Percentiles rank a stretch among this genome's conserved stretches.
Evolutionary conservation across 2,113 vertebrate species (phyloP).

Genomic region (Heterochromis multidens): DNA sequence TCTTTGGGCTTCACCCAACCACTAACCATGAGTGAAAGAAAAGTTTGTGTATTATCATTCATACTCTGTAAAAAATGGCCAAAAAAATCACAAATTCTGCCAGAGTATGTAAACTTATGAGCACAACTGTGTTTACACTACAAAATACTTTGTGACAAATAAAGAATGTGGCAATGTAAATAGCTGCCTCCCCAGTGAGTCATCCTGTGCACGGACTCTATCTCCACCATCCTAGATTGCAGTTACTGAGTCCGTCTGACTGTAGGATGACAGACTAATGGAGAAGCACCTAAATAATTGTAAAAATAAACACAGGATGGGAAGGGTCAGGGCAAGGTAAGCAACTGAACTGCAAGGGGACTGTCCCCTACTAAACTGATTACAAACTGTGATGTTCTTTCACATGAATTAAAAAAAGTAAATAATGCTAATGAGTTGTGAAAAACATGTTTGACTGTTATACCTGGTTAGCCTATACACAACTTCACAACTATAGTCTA

Average conservation of each 20-base stretch:
- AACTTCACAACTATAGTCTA: too few relatives aligned
- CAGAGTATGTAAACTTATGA: too few relatives aligned
- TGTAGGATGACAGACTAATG: background rate
- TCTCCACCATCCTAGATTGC: background rate
- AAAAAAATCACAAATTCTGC: too few relatives aligned
- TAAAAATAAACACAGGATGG: too few relatives aligned
- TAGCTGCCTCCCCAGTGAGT: background rate
- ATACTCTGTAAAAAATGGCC: too few relatives aligned
- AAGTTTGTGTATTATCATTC: too few relatives aligned
- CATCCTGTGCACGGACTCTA: background rate
- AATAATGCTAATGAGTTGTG: background rate
- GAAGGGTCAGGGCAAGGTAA: background rate
- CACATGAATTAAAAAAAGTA: background rate
- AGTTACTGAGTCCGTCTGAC: background rate
- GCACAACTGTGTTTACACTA: too few relatives aligned
- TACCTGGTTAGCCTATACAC: too few relatives aligned
- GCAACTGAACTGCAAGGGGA: background rate
- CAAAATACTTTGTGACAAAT: background rate
- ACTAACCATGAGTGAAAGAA: too few relatives aligned
- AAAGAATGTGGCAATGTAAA: background rate
- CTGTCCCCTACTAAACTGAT: background rate
- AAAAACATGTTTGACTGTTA: background rate
- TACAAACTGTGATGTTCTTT: background rate
- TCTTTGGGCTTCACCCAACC: too few relatives aligned
- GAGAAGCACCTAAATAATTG: background rate